Conservation (phyloP, 2,797 vertebrate species). For the Ciconia nigra region DNA sequence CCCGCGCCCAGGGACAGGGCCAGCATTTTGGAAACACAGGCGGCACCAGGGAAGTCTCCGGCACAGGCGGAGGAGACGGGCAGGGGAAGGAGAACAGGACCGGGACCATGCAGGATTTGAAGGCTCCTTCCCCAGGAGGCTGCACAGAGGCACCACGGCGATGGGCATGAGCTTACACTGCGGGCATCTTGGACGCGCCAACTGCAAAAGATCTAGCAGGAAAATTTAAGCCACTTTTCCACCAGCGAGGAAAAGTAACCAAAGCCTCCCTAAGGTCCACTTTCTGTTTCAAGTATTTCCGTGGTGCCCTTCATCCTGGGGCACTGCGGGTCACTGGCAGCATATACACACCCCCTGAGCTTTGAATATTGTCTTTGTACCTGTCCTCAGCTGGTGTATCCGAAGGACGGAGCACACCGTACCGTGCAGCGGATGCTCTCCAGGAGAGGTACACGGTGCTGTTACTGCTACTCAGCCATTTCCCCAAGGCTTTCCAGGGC, state of each 20-base stretch:
- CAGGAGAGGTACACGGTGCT: background rate
- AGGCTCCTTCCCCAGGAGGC: background rate
- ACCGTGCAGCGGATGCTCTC: rapidly evolving
- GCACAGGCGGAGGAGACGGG: background rate
- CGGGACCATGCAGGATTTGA: background rate
- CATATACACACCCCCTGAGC: background rate
- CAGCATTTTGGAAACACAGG: background rate
- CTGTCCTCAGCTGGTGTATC: background rate
- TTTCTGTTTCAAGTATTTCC: background rate
- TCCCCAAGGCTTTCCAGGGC: background rate
- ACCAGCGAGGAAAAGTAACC: background rate
- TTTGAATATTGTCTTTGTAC: background rate
- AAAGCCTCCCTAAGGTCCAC: background rate
- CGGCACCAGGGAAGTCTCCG: rapidly evolving
- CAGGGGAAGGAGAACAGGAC: background rate
- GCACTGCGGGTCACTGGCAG: too few species aligned
- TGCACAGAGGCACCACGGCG: rapidly evolving
- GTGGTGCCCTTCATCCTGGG: rapidly evolving
- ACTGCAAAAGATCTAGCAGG: background rate
- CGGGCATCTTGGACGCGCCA: rapidly evolving
- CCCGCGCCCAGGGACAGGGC: background rate
- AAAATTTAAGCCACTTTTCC: background rate
- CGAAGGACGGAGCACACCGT: background rate
- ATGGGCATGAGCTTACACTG: background rate
- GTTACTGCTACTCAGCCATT: background rate